phyloP scores from a whole-genome alignment of 2,888 invertebrate genomes.

The Drosophila melanocephala region DNA sequence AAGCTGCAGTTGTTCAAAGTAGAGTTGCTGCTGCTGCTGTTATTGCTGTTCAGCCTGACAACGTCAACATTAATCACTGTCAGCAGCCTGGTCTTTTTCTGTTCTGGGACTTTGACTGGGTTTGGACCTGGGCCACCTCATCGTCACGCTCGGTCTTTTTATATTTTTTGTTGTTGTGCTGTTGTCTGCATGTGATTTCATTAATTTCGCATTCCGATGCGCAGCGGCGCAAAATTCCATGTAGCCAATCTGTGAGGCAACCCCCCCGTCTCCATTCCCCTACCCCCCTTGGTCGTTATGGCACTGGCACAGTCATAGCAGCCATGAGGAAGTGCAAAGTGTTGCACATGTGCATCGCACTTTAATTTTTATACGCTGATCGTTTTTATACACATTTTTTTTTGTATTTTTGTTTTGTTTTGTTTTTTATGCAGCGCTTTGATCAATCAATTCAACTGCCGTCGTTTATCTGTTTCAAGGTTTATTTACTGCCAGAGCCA shows the following conservation, averaged over 20 bases:
- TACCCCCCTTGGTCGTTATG: neutral
- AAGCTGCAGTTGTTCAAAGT: conserved; percentile 21
- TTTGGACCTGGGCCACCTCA: conserved; percentile 70
- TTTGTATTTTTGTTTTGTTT: conserved; percentile 5
- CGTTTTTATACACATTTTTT: conserved; percentile 27
- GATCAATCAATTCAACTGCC: conserved; percentile 81
- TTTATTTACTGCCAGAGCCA: conserved; percentile 48
- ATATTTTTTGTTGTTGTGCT: conserved; percentile 7
- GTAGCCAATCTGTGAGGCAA: conserved; percentile 14
- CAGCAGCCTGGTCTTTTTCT: conserved; percentile 47
- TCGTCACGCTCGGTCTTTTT: conserved; percentile 48
- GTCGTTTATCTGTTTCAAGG: conserved; percentile 64
- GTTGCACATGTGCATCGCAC: conserved; percentile 80
- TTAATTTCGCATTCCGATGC: conserved; percentile 81
- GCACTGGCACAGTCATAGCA: conserved; percentile 13
- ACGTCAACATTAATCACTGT: conserved; percentile 78
- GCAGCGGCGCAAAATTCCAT: conserved; percentile 75
- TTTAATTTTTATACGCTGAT: conserved; percentile 67
- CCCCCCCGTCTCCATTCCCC: neutral
- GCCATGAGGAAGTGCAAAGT: conserved; percentile 78
- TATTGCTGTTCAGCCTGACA: conserved; percentile 33
- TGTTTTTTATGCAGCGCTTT: conserved; percentile 49
- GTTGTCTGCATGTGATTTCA: conserved; percentile 76
- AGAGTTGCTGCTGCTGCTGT: conserved; percentile 8
- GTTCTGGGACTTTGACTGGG: conserved; percentile 5